Percentiles rank a stretch among this genome's conserved stretches.
These are phyloP conservation scores for Phaethornis superciliosus DNA, from an alignment of 2,113 vertebrate genomes.

Conservation along the genomic window DNA sequence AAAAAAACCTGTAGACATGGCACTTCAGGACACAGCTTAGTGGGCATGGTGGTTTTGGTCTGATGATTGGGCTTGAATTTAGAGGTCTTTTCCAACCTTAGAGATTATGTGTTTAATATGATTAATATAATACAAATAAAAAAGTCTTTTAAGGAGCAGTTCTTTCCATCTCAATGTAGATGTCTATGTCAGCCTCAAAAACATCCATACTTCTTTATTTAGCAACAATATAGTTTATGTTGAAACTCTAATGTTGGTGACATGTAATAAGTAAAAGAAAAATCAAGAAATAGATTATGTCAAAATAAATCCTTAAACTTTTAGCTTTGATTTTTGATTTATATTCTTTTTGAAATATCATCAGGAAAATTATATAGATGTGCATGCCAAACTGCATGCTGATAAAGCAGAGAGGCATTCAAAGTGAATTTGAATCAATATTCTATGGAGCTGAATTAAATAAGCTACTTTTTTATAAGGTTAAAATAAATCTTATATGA, in stretches of 20 bases:
- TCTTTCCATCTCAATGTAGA: background rate
- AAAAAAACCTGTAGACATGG: no score
- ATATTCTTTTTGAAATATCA: background rate
- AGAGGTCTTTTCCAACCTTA: no score
- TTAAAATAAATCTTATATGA: constrained; percentile 10
- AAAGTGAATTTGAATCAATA: constrained; percentile 21
- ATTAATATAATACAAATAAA: background rate
- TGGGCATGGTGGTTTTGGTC: no score
- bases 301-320: background rate
- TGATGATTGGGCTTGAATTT: no score
- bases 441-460: background rate
- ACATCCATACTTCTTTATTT: background rate
- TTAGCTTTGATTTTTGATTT: constrained; percentile 7
- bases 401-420: background rate
- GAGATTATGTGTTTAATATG: no score
- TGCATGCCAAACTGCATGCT: background rate
- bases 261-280: background rate
- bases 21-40: no score
- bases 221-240: background rate
- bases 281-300: background rate
- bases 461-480: background rate
- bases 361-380: background rate
- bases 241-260: background rate
- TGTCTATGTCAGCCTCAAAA: background rate
- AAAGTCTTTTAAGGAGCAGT: background rate